phyloP scores from a whole-genome alignment of 2,797 vertebrate genomes.

The Rhabdophis nuchalis region DNA sequence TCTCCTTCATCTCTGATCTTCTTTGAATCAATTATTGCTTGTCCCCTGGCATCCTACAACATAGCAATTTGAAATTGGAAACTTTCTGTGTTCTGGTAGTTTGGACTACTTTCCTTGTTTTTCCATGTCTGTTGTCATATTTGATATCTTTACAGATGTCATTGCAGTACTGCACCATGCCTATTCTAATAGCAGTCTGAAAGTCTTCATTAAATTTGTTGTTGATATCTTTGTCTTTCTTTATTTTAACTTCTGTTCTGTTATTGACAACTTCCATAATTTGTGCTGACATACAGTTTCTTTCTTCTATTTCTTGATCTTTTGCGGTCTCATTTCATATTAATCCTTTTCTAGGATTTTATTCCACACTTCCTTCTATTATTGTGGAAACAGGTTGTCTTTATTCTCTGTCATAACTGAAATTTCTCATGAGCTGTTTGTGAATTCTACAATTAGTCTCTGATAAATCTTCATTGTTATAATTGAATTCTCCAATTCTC shows the following conservation, averaged over 20 bases:
- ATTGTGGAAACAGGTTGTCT: background rate
- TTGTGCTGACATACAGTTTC: background rate
- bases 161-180: background rate
- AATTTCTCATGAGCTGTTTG: background rate
- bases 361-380: background rate
- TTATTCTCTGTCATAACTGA: background rate
- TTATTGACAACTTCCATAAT: background rate
- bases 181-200: background rate
- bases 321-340: background rate
- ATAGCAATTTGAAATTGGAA: background rate
- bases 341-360: background rate
- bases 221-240: background rate
- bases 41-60: background rate
- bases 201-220: background rate
- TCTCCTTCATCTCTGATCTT: background rate
- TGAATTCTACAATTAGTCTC: background rate
- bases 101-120: background rate
- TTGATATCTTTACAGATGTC: background rate
- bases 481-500: background rate
- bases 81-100: background rate
- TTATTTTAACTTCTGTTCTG: background rate
- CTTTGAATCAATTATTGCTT: background rate
- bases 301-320: background rate
- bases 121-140: background rate
- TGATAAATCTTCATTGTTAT: background rate